Conservation (phyloP, 2,113 vertebrate species). For the Forbesichthys papilliferus region DNA sequence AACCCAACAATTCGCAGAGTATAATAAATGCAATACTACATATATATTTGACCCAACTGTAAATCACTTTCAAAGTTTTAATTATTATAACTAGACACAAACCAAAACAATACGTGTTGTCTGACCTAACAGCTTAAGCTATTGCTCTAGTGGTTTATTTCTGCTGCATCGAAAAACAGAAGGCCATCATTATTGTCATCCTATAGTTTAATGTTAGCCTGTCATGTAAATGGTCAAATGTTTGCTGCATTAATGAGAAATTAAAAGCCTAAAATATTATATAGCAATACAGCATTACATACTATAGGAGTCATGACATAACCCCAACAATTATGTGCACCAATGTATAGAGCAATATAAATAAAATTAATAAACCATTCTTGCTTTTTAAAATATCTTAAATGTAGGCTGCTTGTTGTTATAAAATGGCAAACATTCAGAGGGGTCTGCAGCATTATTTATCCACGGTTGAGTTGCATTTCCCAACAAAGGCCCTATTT, state of each 20-base stretch:
- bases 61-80: background rate
- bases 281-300: background rate
- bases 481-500: slow-evolving; percentile 47
- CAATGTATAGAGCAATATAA: background rate
- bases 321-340: slow-evolving; percentile 8
- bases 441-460: slow-evolving; percentile 29
- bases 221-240: slow-evolving; percentile 18
- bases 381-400: slow-evolving; percentile 11
- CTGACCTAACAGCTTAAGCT: slow-evolving; percentile 34
- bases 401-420: background rate
- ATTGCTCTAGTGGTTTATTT: slow-evolving; percentile 19
- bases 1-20: too few relatives aligned
- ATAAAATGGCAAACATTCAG: slow-evolving; percentile 28
- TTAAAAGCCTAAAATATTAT: slow-evolving; percentile 13
- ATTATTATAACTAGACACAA: background rate
- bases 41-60: slow-evolving; percentile 34
- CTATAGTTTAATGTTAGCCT: background rate
- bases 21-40: slow-evolving; percentile 9
- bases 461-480: slow-evolving; percentile 38
- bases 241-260: slow-evolving; percentile 20
- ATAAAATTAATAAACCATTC: background rate
- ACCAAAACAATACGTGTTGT: slow-evolving; percentile 26
- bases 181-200: slow-evolving; percentile 32
- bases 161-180: slow-evolving; percentile 2
- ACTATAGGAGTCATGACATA: slow-evolving; percentile 6